Conservation (phyloP, 1,140 invertebrate species). For the Brachionus paranguensis region DNA sequence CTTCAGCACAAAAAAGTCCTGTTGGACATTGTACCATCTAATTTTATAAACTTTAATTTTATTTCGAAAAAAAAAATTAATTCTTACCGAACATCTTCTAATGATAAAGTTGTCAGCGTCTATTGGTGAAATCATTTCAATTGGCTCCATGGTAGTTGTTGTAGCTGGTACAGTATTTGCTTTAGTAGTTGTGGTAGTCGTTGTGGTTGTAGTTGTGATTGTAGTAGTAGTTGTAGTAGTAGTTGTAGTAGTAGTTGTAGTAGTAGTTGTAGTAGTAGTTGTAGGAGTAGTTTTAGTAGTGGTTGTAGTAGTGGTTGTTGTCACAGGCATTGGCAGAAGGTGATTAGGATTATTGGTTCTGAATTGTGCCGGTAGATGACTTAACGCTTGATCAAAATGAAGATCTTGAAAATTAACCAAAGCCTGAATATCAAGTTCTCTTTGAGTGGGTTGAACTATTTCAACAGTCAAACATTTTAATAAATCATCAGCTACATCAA, state of each 20-base stretch:
- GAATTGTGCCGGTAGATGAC: not conserved
- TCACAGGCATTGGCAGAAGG: not conserved
- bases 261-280: not conserved
- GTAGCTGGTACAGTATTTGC: not conserved
- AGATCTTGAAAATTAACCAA: not conserved
- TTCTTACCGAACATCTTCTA: not conserved
- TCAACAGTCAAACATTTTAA: not conserved
- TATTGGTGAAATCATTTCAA: not conserved
- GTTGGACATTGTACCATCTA: not conserved
- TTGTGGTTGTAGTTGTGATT: not conserved
- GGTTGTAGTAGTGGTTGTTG: not conserved
- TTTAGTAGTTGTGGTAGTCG: not conserved
- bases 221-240: not conserved
- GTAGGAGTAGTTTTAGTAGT: not conserved
- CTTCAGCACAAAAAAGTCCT: conserved; percentile 10
- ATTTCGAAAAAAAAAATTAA: not conserved
- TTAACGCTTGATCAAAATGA: not conserved
- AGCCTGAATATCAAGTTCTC: not conserved
- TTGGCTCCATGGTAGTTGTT: not conserved
- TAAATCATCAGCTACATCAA: not conserved
- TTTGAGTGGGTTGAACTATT: not conserved
- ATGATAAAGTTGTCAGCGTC: not conserved
- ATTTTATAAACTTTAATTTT: not conserved
- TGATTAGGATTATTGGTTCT: not conserved
- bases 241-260: not conserved